phyloP scores from a whole-genome alignment of 2,113 vertebrate genomes.

The Varanus komodoensis region DNA sequence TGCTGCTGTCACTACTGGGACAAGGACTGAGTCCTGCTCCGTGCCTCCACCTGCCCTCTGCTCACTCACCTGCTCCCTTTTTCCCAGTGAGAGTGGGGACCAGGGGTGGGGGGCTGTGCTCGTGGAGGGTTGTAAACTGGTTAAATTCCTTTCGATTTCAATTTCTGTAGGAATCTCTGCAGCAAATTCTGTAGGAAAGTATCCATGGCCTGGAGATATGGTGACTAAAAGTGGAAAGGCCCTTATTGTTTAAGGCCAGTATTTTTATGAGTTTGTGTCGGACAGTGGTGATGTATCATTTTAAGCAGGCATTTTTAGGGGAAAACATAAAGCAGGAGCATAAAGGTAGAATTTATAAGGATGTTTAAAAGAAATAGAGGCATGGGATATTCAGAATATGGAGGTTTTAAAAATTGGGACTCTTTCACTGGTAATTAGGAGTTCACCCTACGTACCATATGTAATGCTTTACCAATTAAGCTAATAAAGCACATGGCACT shows the following conservation, averaged over 20 bases:
- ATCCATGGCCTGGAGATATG: background rate
- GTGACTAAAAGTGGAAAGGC: background rate
- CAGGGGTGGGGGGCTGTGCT: too few species aligned
- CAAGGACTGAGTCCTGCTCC: too few species aligned
- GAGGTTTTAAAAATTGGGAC: background rate
- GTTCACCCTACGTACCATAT: background rate
- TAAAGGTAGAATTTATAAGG: slow-evolving; percentile 25
- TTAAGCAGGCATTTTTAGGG: slow-evolving; percentile 28
- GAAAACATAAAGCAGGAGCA: slow-evolving; percentile 23
- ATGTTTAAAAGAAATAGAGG: background rate
- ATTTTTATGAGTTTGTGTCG: background rate
- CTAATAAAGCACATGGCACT: slow-evolving; percentile 3
- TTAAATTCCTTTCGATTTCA: background rate
- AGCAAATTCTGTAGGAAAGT: background rate
- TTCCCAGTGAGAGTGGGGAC: too few species aligned
- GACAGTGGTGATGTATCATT: slow-evolving; percentile 8
- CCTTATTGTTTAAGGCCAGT: background rate
- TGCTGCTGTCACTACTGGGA: too few species aligned
- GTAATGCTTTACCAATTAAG: background rate
- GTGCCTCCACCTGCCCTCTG: too few species aligned
- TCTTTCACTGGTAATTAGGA: background rate
- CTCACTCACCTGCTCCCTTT: too few species aligned
- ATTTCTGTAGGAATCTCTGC: too few species aligned
- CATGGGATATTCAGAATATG: background rate
- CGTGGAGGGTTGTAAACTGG: background rate